Evolutionary conservation across 1,140 invertebrate species (phyloP).

Genomic region (Pseudachorutes palmiensis): DNA sequence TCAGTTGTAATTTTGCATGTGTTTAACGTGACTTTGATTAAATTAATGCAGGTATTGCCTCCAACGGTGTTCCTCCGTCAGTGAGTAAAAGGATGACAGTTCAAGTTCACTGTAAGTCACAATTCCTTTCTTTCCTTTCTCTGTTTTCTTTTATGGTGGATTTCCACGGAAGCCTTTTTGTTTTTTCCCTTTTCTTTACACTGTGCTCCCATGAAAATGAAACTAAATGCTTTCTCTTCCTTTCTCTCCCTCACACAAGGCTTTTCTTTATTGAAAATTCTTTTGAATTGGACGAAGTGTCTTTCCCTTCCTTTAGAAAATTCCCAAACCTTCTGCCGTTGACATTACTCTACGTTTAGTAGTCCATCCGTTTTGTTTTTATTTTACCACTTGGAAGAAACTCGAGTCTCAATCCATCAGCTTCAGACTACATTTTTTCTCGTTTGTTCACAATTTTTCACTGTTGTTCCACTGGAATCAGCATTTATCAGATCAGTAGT

Average conservation of each 20-base stretch:
- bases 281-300: constrained; percentile 5
- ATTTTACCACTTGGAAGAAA: too few species aligned
- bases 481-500: too few species aligned
- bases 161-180: background rate
- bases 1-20: background rate
- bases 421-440: too few species aligned
- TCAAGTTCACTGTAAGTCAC: constrained; percentile 72
- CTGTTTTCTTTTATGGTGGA: constrained; percentile 28
- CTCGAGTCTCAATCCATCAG: too few species aligned
- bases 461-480: too few species aligned
- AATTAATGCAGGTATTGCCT: constrained; percentile 38
- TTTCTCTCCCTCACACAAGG: too few species aligned
- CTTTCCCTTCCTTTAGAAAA: background rate
- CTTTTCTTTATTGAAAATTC: constrained; percentile 12
- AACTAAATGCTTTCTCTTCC: constrained; percentile 4
- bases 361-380: too few species aligned
- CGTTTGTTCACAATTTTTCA: too few species aligned
- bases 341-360: constrained; percentile 7
- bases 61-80: constrained; percentile 68
- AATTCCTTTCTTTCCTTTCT: constrained; percentile 21
- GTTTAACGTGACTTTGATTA: background rate
- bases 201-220: background rate
- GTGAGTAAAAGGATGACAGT: constrained; percentile 71
- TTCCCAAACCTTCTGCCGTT: background rate
- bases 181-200: constrained; percentile 9